These are phyloP conservation scores for Scolopax bukidnonensis DNA, from an alignment of 2,797 vertebrate genomes.

Conservation along the genomic window DNA sequence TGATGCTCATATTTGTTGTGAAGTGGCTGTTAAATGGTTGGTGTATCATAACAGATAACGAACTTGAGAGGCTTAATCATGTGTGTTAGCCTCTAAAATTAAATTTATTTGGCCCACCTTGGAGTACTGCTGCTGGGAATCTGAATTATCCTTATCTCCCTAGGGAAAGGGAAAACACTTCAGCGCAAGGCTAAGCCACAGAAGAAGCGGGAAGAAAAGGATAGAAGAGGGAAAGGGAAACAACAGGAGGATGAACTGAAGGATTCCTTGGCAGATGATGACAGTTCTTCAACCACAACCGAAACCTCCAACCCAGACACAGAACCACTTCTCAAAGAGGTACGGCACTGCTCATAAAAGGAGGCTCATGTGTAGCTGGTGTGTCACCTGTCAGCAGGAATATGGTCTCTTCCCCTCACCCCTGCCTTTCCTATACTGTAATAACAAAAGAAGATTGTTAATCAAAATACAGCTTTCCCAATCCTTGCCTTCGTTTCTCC, in stretches of 20 bases:
- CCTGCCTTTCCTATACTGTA: background rate
- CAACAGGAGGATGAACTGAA: constrained; percentile 91
- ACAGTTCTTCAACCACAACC: constrained; percentile 98
- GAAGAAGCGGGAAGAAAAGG: constrained; percentile 91
- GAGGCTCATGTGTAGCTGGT: background rate
- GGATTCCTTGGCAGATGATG: constrained; percentile 91
- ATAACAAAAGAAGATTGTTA: background rate
- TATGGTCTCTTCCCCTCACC: background rate
- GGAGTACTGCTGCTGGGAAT: background rate
- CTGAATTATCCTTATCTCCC: constrained; percentile 3
- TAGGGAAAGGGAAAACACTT: constrained; percentile 88
- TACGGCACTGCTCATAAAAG: background rate
- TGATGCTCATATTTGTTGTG: background rate
- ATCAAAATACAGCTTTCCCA: background rate
- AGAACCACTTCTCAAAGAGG: constrained; percentile 92
- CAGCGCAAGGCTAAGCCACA: constrained; percentile 89
- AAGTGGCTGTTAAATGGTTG: background rate
- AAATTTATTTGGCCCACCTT: background rate
- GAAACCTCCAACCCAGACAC: constrained; percentile 97
- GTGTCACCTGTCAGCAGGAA: background rate
- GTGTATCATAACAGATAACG: background rate
- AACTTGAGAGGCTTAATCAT: background rate
- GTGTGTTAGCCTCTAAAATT: background rate
- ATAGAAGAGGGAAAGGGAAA: constrained; percentile 86
- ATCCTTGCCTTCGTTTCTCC: background rate